phyloP scores from a whole-genome alignment of 1,140 invertebrate species.

The Aphelinus atriplicis region DNA sequence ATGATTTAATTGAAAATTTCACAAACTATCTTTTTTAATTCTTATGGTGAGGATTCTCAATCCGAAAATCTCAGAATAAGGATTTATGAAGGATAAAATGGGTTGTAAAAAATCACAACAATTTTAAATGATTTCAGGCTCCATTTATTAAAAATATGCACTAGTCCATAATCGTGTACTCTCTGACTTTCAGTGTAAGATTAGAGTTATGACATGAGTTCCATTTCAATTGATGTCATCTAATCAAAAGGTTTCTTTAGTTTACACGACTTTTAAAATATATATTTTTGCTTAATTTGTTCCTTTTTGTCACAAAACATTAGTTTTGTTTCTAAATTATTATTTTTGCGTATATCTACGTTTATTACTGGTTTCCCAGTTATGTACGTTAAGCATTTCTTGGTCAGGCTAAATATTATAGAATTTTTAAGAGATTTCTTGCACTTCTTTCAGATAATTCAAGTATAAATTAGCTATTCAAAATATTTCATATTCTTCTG shows the following conservation, averaged over 20 bases:
- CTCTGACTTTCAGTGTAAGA: constrained; percentile 60
- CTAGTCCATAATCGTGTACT: constrained; percentile 60
- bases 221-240: constrained; percentile 49
- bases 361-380: constrained; percentile 13
- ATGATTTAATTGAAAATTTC: no score
- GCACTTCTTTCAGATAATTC: not conserved
- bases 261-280: constrained; percentile 60
- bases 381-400: constrained; percentile 26
- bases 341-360: constrained; percentile 16
- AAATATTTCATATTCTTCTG: not conserved
- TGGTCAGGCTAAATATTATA: constrained; percentile 17
- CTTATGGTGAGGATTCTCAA: no score
- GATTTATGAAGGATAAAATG: constrained; percentile 40
- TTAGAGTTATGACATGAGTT: constrained; percentile 53
- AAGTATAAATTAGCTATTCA: not conserved
- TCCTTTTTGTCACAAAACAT: constrained; percentile 54
- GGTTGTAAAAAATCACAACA: constrained; percentile 12
- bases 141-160: constrained; percentile 67
- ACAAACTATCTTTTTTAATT: no score
- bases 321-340: constrained; percentile 42
- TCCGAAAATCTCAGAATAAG: constrained; percentile 24
- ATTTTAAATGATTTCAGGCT: constrained; percentile 52
- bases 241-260: constrained; percentile 52
- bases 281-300: constrained; percentile 44
- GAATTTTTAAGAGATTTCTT: constrained; percentile 14